Conservation (phyloP, 2,113 vertebrate species). For the Lagopus muta region DNA sequence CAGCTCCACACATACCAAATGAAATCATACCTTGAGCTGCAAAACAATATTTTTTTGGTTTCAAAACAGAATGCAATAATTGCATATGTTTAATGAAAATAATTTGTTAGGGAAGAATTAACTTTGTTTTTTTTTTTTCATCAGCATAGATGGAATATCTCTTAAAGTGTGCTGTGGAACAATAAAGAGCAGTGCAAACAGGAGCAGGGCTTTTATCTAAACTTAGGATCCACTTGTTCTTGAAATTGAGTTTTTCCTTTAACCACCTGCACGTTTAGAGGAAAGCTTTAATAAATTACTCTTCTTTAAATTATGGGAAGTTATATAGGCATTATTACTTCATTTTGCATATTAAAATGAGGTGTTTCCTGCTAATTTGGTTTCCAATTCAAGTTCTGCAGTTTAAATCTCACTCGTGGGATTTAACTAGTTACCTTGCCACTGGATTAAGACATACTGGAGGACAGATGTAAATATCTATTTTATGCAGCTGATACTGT, state of each 20-base stretch:
- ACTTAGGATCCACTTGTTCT: not conserved
- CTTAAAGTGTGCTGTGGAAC: not conserved
- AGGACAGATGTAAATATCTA: not conserved
- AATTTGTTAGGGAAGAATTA: not conserved
- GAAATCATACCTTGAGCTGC: not conserved
- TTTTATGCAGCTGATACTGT: not conserved
- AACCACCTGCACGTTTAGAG: not conserved
- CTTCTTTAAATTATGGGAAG: not conserved
- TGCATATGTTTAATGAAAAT: not conserved
- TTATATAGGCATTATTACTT: not conserved
- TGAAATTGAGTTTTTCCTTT: not conserved
- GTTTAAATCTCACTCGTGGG: not conserved
- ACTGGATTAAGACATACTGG: not conserved
- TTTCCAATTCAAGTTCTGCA: not conserved
- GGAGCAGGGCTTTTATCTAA: not conserved
- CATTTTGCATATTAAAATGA: not conserved
- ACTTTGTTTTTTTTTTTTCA: not conserved
- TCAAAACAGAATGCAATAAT: not conserved
- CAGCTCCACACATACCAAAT: not conserved
- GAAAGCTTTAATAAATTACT: not conserved
- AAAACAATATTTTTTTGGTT: not conserved
- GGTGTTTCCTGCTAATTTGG: not conserved
- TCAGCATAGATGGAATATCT: not conserved
- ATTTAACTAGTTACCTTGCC: not conserved
- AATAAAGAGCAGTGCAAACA: not conserved